Evolutionary conservation across 2,888 invertebrate species (phyloP).

Genomic region (Xylota segnis): DNA sequence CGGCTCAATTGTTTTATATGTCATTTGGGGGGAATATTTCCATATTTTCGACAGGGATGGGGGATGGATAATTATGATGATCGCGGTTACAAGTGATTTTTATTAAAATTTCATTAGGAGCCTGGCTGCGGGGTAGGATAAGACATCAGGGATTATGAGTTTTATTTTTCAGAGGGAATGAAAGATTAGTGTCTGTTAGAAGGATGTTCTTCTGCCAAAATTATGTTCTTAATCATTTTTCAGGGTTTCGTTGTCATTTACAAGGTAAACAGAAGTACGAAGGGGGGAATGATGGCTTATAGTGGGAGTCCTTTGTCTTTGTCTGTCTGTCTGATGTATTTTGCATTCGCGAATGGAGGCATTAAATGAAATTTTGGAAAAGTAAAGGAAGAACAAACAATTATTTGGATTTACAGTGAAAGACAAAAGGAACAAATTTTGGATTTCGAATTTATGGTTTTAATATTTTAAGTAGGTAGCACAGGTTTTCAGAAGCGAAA

Average conservation of each 20-base stretch:
- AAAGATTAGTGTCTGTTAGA: neutral
- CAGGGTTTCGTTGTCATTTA: neutral
- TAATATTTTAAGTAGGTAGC: too few species aligned
- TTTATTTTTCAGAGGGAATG: neutral
- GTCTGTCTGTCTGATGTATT: neutral
- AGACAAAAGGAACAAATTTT: too few species aligned
- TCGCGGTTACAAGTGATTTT: conserved; percentile 61
- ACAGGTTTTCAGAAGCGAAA: too few species aligned
- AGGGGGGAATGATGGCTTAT: neutral
- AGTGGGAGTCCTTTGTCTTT: neutral
- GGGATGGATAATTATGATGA: conserved; percentile 54
- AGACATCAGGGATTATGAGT: conserved; percentile 6
- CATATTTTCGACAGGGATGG: conserved; percentile 14
- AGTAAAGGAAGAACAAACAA: too few species aligned
- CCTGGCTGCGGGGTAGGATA: conserved; percentile 2
- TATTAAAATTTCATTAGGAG: conserved; percentile 56
- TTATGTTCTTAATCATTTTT: conserved; percentile 1
- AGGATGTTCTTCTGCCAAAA: neutral
- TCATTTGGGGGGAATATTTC: conserved; percentile 46
- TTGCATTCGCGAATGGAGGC: too few species aligned
- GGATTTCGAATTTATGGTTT: too few species aligned
- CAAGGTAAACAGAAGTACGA: neutral
- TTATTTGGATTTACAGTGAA: too few species aligned
- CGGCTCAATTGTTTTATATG: conserved; percentile 53
- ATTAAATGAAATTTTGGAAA: too few species aligned